Conservation (phyloP, 2,888 invertebrate genomes). For the Agriopis aurantiaria region DNA sequence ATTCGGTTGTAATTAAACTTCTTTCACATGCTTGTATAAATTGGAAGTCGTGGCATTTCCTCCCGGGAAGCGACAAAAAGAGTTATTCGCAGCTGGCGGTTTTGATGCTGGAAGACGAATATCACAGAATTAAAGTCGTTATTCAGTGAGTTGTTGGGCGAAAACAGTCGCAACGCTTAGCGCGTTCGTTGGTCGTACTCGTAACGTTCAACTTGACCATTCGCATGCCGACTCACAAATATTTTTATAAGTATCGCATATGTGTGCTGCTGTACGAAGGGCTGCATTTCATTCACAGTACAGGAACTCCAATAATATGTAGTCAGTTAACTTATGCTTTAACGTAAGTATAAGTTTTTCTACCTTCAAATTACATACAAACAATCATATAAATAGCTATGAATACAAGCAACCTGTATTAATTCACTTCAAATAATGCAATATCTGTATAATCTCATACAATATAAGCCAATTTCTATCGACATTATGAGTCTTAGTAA, state of each 20-base stretch:
- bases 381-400: not conserved
- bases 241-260: conserved; percentile 59
- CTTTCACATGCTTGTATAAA: conserved; percentile 71
- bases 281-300: conserved; percentile 62
- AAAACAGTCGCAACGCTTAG: conserved; percentile 64
- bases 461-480: conserved; percentile 41
- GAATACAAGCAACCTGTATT: conserved; percentile 21
- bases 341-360: conserved; percentile 36
- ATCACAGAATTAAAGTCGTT: conserved; percentile 60
- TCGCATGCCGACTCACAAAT: conserved; percentile 64
- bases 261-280: conserved; percentile 38
- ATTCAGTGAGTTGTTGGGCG: conserved; percentile 53
- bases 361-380: conserved; percentile 19
- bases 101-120: conserved; percentile 51
- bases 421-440: conserved; percentile 21
- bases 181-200: conserved; percentile 62
- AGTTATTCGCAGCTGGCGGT: conserved; percentile 46
- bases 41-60: conserved; percentile 76
- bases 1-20: conserved; percentile 44
- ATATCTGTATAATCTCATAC: conserved; percentile 26
- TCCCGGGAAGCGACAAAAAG: conserved; percentile 68
- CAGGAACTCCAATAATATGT: conserved; percentile 57
- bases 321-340: conserved; percentile 43
- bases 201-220: conserved; percentile 61
- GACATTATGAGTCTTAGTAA: conserved; percentile 48